Evolutionary conservation across 2,797 vertebrate species (phyloP).

Genomic region (Fistularia tabacaria): DNA sequence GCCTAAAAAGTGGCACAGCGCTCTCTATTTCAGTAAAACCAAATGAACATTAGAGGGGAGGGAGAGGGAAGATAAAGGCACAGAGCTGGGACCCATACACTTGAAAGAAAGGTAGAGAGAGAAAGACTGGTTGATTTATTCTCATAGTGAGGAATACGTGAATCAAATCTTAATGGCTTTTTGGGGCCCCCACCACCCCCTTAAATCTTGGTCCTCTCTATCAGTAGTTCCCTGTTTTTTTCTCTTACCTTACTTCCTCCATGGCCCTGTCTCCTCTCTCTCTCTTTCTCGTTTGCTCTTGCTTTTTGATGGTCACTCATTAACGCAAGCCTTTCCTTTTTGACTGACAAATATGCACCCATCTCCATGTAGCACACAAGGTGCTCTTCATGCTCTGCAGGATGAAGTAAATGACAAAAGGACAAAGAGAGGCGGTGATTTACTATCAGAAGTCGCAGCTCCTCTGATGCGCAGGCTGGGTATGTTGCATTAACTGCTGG

Average conservation of each 20-base stretch:
- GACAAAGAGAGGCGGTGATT: conserved; percentile 68
- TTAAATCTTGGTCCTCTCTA: conserved; percentile 49
- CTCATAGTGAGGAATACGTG: conserved; percentile 70
- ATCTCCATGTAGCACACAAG: conserved; percentile 55
- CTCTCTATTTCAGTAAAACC: conserved; percentile 10
- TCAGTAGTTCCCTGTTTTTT: conserved; percentile 43
- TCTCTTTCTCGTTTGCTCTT: conserved; percentile 7
- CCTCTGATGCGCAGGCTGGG: conserved; percentile 43
- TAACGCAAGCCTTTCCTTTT: conserved; percentile 38
- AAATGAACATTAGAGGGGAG: neutral
- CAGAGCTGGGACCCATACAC: conserved; percentile 27
- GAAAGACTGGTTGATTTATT: conserved; percentile 76
- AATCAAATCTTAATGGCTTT: conserved; percentile 80
- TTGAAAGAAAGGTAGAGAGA: conserved; percentile 60
- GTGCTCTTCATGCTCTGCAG: conserved; percentile 81
- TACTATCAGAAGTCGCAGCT: conserved; percentile 61
- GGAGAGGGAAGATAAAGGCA: neutral
- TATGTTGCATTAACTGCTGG: conserved; percentile 64
- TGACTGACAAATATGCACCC: conserved; percentile 63
- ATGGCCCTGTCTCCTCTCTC: neutral
- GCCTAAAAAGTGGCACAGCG: neutral
- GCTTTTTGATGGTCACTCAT: conserved; percentile 54
- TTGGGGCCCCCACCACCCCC: conserved; percentile 55
- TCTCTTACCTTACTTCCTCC: conserved; percentile 21
- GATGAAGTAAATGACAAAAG: conserved; percentile 71